Base-by-base conservation (phyloP, 2,797 vertebrate genomes). In the Diglossa cyanea region DNA sequence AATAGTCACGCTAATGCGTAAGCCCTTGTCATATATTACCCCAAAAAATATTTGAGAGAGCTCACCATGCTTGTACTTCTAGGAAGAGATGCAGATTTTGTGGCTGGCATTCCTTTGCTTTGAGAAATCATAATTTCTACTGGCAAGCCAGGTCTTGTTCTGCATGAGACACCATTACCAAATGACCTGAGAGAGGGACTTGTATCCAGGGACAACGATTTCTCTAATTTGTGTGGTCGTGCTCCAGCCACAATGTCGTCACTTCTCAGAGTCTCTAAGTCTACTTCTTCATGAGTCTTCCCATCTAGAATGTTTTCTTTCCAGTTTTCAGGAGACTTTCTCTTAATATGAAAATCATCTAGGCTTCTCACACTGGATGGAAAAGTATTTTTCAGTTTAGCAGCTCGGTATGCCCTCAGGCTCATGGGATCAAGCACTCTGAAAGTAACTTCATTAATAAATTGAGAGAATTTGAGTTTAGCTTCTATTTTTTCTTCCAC, bases 361-460 rank as follows among this genome's bases (percentile, higher is more conserved):
- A 99, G 91, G 88, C 98, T 97, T 98, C 98, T 98, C 80, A 97
- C 95, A 35, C 76, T 58, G 9, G 92, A 81, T 37, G 87, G 87
- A 68, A 95, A 80, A 23, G 68, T 91, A 30, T 94, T 95, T 88
- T 96, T 96, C 78, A 86, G 95, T 93, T 94, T 96, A 72, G 97
- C 85, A 3, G 86, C 95, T 40, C 97, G 70, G 54, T 98, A 98
- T 66, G 98, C 97, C 73, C 97, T 98, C 62, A 98, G 86, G 61
- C 97, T 97, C 39, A 85, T 73, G 2, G 98, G 98, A 95, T 98
- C 98, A 60, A 99, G 93, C 50, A 99, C 98, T 73, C 98, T 98
- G 92, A 97, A 95, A 1, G 98, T 98, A 78, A 99, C 98, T 94
- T 99, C 99, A 83, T 99, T 99, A 71, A 99, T 97, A 97, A 99